These are phyloP conservation scores for Ellobium chinense DNA, from an alignment of 2,888 invertebrate species.

Conservation along the genomic window DNA sequence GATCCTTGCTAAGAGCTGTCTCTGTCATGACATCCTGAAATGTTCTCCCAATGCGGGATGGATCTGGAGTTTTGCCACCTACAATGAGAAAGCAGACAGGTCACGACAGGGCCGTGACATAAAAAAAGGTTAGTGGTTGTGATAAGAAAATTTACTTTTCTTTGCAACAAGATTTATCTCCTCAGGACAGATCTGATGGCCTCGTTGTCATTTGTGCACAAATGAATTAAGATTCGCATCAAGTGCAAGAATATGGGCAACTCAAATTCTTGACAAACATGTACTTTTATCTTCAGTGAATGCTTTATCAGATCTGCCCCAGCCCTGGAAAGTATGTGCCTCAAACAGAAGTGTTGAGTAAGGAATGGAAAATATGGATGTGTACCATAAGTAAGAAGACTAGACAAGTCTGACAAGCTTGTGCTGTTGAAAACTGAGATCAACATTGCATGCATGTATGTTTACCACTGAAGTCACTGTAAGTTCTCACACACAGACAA, in stretches of 20 bases:
- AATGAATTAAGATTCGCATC: too few species aligned
- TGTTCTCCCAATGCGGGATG: constrained; percentile 88
- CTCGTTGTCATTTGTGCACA: neutral
- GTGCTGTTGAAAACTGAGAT: too few species aligned
- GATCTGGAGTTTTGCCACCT: constrained; percentile 99
- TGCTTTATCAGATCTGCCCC: constrained; percentile 4
- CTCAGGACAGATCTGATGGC: neutral
- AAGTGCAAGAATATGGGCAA: too few species aligned
- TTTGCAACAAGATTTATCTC: neutral
- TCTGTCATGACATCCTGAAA: constrained; percentile 99
- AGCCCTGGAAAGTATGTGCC: constrained; percentile 29
- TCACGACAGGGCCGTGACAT: constrained; percentile 76
- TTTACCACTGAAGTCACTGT: neutral
- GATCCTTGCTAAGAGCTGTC: constrained; percentile 93
- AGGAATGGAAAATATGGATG: neutral
- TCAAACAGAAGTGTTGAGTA: neutral
- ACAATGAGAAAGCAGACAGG: constrained; percentile 79
- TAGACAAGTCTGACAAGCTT: neutral
- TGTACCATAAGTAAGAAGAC: too few species aligned
- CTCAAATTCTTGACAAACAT: too few species aligned
- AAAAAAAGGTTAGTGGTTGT: neutral
- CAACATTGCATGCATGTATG: too few species aligned
- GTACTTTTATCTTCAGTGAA: too few species aligned
- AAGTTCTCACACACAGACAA: neutral
- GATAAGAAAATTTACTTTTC: neutral